Base-by-base conservation (phyloP, 2,797 vertebrate genomes). In the Melanotaenia pygmaea region DNA sequence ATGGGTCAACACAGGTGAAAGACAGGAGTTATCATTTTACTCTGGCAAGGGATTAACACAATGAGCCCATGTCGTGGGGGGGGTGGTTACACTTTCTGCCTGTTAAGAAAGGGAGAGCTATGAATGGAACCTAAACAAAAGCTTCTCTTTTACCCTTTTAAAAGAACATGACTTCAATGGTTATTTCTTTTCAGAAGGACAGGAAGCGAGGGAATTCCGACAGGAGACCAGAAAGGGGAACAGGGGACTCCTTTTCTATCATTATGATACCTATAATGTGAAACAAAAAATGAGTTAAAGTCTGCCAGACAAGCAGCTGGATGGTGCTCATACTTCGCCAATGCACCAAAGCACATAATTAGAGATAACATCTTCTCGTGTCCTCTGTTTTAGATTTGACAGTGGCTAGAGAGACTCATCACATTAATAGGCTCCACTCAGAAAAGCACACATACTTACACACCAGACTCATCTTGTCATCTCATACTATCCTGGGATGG, bases 21-120 rank as follows among this genome's bases (percentile, higher is more conserved):
- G 59, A 80, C 54, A 74, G 79, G 80, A 88, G 70, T 76, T 85
- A 70, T 90, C 80, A 88, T 89, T 89, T 88, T 80, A 77, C 51
- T 71, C 78, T 47, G 59, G 59, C 79, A 77, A 71, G 78, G 69
- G 86, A 94, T 93, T 90, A 92, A 79, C 79, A 88, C 86, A 88
- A 91, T 85, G 86, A 87, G 86, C 78, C 77, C 79, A 75, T 83
- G 75, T 85, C 85, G 86, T 5, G 51, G n/a, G 22, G 13, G 82
- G 18, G 69, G 67, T 71, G 82, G 86, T 88, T 76, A 86, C 82
- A 83, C 82, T 81, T 69, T 83, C 77, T 80, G 83, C 87, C 80
- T 86, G 77, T 78, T 73, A 68, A 76, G 83, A 90, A 86, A 84
- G 58, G 67, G 74, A 76, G 73, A 50, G 56, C 22, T 38, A 80